Evolutionary conservation across 2,888 invertebrate genomes (phyloP), one percentile per base, ranked within the genome.

Genomic region (Leucoma salicis): DNA sequence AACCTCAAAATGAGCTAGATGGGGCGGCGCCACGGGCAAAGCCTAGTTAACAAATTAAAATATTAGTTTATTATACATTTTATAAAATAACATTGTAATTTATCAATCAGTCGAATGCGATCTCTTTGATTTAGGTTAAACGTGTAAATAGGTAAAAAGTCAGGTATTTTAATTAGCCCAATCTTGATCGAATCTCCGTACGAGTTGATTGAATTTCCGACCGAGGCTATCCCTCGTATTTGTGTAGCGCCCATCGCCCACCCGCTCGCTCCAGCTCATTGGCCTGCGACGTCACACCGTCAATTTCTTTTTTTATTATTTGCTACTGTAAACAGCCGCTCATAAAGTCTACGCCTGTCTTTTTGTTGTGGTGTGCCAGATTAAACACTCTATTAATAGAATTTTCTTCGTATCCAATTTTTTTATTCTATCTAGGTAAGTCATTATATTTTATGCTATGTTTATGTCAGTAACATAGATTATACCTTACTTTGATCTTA

Each of bases 141-240:
- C 21, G n/a, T 55, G 42, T 56, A 59, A 66, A 79, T 70, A 73
- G 71, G 68, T 69, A 77, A 76, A 82, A 81, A 74, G 70, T 72
- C 75, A 74, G 74, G 77, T 75, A 83, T 85, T 84, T 85, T 87
- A 87, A 87, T 84, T 84, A 87, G 78, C 77, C 79, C 74, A 79
- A 84, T 86, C 83, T 83, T 83, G 82, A 86, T 87, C 72, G 82
- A 80, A 86, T 85, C 81, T 82, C 82, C 74, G 79, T 76, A 75
- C 77, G 76, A 76, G 82, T 78, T 86, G 85, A 87, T 87, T 85
- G 85, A 85, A 86, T 86, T 87, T 84, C 84, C 85, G 82, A 74
- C 59, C 77, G 74, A 70, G 70, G 79, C 79, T 80, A 81, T 81
- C 78, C 75, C 70, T 74, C 77, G 80, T 85, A 80, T 86, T 85